Conservation (phyloP, 2,888 invertebrate species). For the Axea sp. region DNA sequence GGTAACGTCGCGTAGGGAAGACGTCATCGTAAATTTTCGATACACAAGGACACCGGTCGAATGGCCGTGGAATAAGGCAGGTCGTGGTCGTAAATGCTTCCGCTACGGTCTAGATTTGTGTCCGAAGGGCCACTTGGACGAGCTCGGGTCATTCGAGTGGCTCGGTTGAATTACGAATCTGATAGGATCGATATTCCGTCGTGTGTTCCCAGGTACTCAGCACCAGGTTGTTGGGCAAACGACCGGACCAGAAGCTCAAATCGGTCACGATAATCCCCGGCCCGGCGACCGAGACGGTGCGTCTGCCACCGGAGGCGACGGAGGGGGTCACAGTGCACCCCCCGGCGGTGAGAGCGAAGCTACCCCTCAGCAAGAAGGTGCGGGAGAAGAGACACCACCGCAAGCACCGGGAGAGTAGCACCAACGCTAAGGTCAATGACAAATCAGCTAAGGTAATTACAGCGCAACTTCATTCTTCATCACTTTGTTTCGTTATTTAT, state of each 20-base stretch:
- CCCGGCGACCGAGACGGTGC: constrained; percentile 92
- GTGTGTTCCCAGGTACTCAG: constrained; percentile 84
- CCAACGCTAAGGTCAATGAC: constrained; percentile 76
- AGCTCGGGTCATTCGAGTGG: constrained; percentile 30
- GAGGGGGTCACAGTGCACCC: constrained; percentile 90
- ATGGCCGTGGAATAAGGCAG: constrained; percentile 39
- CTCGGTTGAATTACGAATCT: constrained; percentile 45
- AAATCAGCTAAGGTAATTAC: constrained; percentile 81
- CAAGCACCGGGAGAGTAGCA: constrained; percentile 80
- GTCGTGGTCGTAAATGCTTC: constrained; percentile 49
- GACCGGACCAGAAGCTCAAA: constrained; percentile 89
- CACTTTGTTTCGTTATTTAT: too few relatives aligned
- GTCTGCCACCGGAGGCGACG: constrained; percentile 86
- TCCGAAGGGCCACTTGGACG: constrained; percentile 50
- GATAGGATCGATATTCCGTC: constrained; percentile 47
- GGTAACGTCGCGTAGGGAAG: constrained; percentile 13
- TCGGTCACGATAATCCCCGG: constrained; percentile 94
- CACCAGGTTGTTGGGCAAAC: constrained; percentile 89
- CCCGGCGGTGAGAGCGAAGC: constrained; percentile 89
- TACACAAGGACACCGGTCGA: constrained; percentile 16
- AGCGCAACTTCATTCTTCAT: too few relatives aligned
- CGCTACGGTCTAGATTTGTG: constrained; percentile 54
- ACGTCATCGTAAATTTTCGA: constrained; percentile 32
- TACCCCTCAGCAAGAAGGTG: constrained; percentile 92
- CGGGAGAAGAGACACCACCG: constrained; percentile 83